A percentile compares a stretch with the other conserved stretches of the same genome.
These are phyloP conservation scores for Drosophila willistoni DNA, from an alignment of 1,140 invertebrate genomes.

Conservation along the genomic window DNA sequence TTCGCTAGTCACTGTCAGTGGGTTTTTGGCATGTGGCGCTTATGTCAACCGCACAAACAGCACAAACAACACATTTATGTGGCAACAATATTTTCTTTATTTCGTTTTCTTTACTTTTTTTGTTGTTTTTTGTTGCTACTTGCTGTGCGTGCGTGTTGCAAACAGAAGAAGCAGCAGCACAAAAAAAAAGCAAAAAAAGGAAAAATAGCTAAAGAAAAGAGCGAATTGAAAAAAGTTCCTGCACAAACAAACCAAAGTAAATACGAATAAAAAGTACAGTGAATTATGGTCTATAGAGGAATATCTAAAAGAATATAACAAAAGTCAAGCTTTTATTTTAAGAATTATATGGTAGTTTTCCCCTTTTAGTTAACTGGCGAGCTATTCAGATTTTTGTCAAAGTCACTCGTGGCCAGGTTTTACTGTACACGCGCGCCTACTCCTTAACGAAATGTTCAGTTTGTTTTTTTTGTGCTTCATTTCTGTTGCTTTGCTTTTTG, in stretches of 20 bases:
- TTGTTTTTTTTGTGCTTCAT: neutral
- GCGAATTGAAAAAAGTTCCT: slow-evolving; percentile 5
- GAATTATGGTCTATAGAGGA: too few relatives aligned
- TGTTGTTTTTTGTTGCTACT: neutral
- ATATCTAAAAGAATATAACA: too few relatives aligned
- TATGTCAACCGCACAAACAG: slow-evolving; percentile 5
- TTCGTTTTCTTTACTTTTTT: neutral
- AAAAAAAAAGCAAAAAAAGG: neutral
- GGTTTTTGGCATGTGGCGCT: slow-evolving; percentile 8
- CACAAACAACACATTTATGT: slow-evolving; percentile 7
- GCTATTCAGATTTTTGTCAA: too few relatives aligned
- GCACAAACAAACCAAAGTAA: slow-evolving; percentile 10
- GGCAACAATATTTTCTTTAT: slow-evolving; percentile 5
- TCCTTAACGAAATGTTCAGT: slow-evolving; percentile 1
- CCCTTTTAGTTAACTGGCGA: too few relatives aligned
- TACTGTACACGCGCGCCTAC: slow-evolving; percentile 4
- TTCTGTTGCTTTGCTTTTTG: slow-evolving; percentile 5
- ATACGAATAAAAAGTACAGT: neutral
- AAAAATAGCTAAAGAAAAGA: neutral
- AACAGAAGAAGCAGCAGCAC: neutral
- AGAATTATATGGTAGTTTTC: too few relatives aligned
- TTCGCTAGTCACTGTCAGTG: slow-evolving; percentile 25
- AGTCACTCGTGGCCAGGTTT: neutral
- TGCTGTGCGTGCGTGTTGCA: slow-evolving; percentile 6
- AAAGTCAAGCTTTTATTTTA: too few relatives aligned